These are phyloP conservation scores for Cecidostiba fungosa DNA, from an alignment of 2,888 invertebrate genomes.

Conservation along the genomic window DNA sequence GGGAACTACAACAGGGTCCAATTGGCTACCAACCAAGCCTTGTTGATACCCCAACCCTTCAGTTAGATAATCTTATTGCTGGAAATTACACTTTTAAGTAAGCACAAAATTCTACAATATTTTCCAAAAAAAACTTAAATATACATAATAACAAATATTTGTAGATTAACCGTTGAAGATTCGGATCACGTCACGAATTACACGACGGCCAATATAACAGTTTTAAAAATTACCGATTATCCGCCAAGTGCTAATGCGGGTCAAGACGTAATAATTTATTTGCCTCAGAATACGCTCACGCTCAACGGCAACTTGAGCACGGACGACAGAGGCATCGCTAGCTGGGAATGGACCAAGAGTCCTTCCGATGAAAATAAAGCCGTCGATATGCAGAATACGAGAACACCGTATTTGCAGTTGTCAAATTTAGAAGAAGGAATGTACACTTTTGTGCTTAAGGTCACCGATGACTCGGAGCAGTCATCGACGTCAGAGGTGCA, in stretches of 20 bases:
- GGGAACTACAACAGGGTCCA: constrained; percentile 95
- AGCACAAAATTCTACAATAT: constrained; percentile 54
- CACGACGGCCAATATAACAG: constrained; percentile 93
- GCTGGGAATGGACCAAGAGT: constrained; percentile 98
- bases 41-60: constrained; percentile 90
- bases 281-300: constrained; percentile 92
- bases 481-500: constrained; percentile 93
- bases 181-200: constrained; percentile 93
- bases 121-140: background rate
- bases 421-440: constrained; percentile 96
- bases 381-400: constrained; percentile 97
- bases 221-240: constrained; percentile 95
- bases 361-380: constrained; percentile 93
- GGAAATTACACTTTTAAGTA: constrained; percentile 94
- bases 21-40: constrained; percentile 90
- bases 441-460: constrained; percentile 95
- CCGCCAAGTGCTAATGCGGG: constrained; percentile 97
- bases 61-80: constrained; percentile 91
- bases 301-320: constrained; percentile 95
- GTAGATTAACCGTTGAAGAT: constrained; percentile 92
- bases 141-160: constrained; percentile 51
- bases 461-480: constrained; percentile 95
- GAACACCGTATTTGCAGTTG: constrained; percentile 92
- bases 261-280: constrained; percentile 92
- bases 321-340: constrained; percentile 95